These are phyloP conservation scores for Chromoteleia sp. DNA, from an alignment of 2,888 invertebrate species.

Conservation along the genomic window DNA sequence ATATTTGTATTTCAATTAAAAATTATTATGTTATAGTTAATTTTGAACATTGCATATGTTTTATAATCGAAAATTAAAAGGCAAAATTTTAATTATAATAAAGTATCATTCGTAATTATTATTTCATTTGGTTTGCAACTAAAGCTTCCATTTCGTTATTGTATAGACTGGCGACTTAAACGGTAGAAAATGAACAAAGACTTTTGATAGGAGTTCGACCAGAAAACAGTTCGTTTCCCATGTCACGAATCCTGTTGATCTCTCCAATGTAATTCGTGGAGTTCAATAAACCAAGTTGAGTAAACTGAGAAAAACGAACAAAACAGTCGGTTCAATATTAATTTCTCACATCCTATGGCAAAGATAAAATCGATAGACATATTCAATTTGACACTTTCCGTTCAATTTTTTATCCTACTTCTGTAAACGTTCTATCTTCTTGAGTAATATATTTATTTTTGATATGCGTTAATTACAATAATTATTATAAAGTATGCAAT, in stretches of 20 bases:
- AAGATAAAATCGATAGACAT: constrained; percentile 42
- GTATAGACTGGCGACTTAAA: constrained; percentile 31
- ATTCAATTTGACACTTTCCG: constrained; percentile 33
- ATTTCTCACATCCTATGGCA: constrained; percentile 42
- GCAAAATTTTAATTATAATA: not conserved
- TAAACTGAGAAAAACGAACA: constrained; percentile 56
- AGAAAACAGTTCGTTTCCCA: constrained; percentile 46
- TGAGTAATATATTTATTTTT: too few species aligned
- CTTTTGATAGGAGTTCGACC: constrained; percentile 54
- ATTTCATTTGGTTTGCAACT: constrained; percentile 34
- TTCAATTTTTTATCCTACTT: constrained; percentile 2
- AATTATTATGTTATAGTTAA: too few species aligned
- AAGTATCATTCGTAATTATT: not conserved
- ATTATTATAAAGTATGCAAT: too few species aligned
- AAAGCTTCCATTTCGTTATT: constrained; percentile 46
- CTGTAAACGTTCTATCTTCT: not conserved
- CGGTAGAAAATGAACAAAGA: constrained; percentile 40
- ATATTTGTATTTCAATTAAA: too few species aligned
- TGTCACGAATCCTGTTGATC: constrained; percentile 60
- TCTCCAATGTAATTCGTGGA: constrained; percentile 56
- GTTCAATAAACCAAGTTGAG: constrained; percentile 58
- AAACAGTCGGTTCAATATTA: constrained; percentile 54
- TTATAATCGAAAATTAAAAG: not conserved
- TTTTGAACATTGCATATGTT: too few species aligned
- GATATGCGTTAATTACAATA: too few species aligned